A percentile compares a stretch with the other conserved stretches of the same genome.
Conservation (phyloP, 2,797 vertebrate species). For the Enteromius viviparus region DNA sequence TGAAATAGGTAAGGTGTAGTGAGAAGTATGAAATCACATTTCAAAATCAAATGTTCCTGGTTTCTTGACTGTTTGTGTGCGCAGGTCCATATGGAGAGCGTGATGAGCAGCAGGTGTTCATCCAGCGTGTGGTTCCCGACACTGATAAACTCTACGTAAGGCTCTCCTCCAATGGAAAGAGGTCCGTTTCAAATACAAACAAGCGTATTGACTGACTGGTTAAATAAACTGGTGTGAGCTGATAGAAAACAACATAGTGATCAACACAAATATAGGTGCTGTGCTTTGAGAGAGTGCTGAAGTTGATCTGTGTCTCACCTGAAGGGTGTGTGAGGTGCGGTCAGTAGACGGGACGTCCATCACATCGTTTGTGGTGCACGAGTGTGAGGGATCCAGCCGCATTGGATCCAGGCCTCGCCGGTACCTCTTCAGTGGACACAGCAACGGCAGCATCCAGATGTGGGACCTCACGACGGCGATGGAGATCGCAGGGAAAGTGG, state of each 20-base stretch:
- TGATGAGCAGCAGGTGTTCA: conserved; percentile 92
- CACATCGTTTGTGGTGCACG: conserved; percentile 88
- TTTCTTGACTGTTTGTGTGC: background rate
- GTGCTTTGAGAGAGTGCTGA: background rate
- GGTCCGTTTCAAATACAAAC: conserved; percentile 68
- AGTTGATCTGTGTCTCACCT: background rate
- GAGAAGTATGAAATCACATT: background rate
- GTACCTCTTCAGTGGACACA: conserved; percentile 90
- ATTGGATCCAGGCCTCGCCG: conserved; percentile 87
- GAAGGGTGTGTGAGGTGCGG: conserved; percentile 87
- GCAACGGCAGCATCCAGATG: conserved; percentile 92
- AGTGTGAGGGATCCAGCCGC: conserved; percentile 90
- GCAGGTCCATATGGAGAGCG: conserved; percentile 89
- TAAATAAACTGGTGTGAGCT: background rate
- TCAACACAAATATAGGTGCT: background rate
- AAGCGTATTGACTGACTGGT: background rate
- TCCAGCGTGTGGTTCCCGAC: conserved; percentile 90
- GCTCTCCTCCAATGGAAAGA: conserved; percentile 90
- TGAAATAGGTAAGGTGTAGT: conserved; percentile 79
- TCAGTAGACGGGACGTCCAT: conserved; percentile 86
- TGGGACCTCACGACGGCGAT: conserved; percentile 94
- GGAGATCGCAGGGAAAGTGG: conserved; percentile 84
- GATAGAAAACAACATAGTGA: too few relatives aligned
- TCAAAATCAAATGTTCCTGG: background rate
- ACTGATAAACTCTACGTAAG: conserved; percentile 88